Evolutionary conservation across 2,888 invertebrate genomes (phyloP), one percentile per base, ranked within the genome.

Genomic region (Zootermopsis nevadensis): DNA sequence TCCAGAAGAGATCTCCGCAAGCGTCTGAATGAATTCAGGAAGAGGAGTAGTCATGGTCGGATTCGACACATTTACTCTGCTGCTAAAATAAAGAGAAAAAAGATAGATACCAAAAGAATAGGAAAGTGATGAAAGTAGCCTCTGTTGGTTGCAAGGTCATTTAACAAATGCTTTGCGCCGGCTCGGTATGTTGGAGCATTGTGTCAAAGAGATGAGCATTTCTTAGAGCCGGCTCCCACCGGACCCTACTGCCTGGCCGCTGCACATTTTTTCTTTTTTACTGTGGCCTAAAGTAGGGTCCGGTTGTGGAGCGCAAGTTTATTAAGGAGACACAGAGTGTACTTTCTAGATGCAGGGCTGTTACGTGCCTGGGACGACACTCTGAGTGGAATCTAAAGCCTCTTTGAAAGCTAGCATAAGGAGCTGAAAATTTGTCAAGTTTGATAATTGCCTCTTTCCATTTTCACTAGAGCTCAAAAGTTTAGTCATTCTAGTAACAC

Each of bases 1-100:
- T 84, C 83, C 84, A 84, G 84, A 84, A 83, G 83, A 83, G 83
- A 83, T 55, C 79, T 66, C 77, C 24, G 48, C 42, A 48, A 48
- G 33, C 48, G 35, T 22, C 42, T 72, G 83, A 83, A 72, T 80
- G 48, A 60, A 42, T 83, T 80, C 82, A 67, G 67, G 76, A 83
- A 85, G 84, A 82, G 82, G 83, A 83, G 69, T 84, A 76, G 33
- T 77, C 82, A 77, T 76, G 76, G 31, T 76, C 76, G 48, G 76
- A 76, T 30, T 76, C 76, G 76, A 76, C 76, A 76, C 76, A 76
- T 76, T 76, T 38, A 76, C 76, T 76, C 38, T 38, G 38, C 76
- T 27, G 27, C 76, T 76, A 48, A 76, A 76, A 60, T 76, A 76
- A 42, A 35, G 60, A 60, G 60, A 60, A 60, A 60, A 60, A 60